A percentile compares a stretch with the other conserved stretches of the same genome.
These are phyloP conservation scores for Mesochorus sp. DNA, from an alignment of 2,888 invertebrate genomes.

Conservation along the genomic window DNA sequence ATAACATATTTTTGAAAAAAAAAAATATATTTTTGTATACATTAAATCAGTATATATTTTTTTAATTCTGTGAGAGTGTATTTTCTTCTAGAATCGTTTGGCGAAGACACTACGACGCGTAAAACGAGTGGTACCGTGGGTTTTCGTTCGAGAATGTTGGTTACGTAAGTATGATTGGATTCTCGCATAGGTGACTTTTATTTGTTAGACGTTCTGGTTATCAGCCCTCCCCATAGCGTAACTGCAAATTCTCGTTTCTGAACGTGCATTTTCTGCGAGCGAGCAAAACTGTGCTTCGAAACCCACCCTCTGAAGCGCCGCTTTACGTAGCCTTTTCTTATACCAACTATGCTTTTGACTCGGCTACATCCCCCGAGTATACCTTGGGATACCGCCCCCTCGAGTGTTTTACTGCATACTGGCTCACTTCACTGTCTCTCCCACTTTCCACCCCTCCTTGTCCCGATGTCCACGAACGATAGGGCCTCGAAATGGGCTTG, in stretches of 20 bases:
- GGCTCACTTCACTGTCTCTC: constrained; percentile 36
- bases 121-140: too few species aligned
- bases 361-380: constrained; percentile 23
- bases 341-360: constrained; percentile 11
- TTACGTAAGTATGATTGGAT: too few species aligned
- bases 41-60: too few species aligned
- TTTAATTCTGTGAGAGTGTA: too few species aligned
- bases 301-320: constrained; percentile 12
- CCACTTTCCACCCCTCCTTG: neutral
- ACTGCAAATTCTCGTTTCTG: neutral
- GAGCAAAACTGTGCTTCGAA: neutral
- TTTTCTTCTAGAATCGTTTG: too few species aligned
- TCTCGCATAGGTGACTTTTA: constrained; percentile 67
- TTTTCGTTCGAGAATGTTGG: too few species aligned
- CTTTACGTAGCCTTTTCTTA: constrained; percentile 33
- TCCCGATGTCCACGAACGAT: constrained; percentile 21
- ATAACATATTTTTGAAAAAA: too few species aligned
- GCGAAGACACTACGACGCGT: too few species aligned
- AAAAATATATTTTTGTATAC: too few species aligned
- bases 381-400: neutral
- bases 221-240: constrained; percentile 45
- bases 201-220: constrained; percentile 66
- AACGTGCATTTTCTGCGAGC: constrained; percentile 1
- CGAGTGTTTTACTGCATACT: constrained; percentile 5
- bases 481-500: neutral